Percentiles rank a stretch among this genome's conserved stretches.
Evolutionary conservation across 1,140 invertebrate species (phyloP).

Genomic region (roundworm (Caenorhabditis elegans)): WBcel235 BX284606.5:10845001-10845500

Average conservation of each 20-base stretch:
- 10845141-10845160: background rate
- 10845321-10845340: slow-evolving; percentile 14
- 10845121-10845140: slow-evolving; percentile 4
- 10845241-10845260: background rate
- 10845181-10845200: background rate
- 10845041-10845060: background rate
- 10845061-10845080: slow-evolving; percentile 27
- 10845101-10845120: background rate
- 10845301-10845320: background rate
- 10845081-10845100: slow-evolving; percentile 18
- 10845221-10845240: background rate
- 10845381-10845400: background rate
- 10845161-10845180: slow-evolving; percentile 19
- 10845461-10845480: slow-evolving; percentile 21
- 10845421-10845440: background rate
- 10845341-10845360: background rate
- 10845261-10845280: background rate
- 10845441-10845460: background rate
- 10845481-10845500: background rate
- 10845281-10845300: background rate
- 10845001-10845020: no score
- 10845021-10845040: slow-evolving; percentile 1
- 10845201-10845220: slow-evolving; percentile 27
- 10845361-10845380: background rate
- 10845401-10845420: background rate